These are phyloP conservation scores for Cremastinae sp. DNA, from an alignment of 2,888 invertebrate species.

Conservation along the genomic window DNA sequence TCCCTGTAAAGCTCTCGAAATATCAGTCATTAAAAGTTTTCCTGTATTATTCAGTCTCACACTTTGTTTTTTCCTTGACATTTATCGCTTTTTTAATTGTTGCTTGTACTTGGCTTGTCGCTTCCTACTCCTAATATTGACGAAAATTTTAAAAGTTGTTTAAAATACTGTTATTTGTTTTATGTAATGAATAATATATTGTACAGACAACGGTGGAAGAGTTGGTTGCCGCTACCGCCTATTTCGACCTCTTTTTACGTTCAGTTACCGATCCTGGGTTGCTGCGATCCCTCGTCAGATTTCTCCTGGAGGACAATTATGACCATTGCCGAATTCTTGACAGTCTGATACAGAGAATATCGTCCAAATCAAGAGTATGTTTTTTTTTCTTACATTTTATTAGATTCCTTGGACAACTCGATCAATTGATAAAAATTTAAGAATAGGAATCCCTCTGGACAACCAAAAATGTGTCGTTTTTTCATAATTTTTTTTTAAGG, in stretches of 20 bases:
- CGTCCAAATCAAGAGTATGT: constrained; percentile 87
- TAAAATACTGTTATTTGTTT: not conserved
- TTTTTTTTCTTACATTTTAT: constrained; percentile 32
- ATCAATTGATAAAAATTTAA: not conserved
- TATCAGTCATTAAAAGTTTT: no score
- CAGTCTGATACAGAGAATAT: constrained; percentile 90
- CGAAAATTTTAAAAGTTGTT: not conserved
- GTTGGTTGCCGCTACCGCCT: constrained; percentile 95
- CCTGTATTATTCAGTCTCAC: no score
- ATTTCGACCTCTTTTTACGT: constrained; percentile 94
- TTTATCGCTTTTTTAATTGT: constrained; percentile 42
- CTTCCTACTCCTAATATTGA: constrained; percentile 1
- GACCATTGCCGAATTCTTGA: constrained; percentile 92
- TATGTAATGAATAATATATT: constrained; percentile 72
- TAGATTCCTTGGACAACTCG: not conserved
- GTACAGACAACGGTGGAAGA: constrained; percentile 93
- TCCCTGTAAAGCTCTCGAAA: no score
- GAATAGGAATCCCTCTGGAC: no score
- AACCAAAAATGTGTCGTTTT: no score
- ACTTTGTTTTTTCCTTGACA: constrained; percentile 6
- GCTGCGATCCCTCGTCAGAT: constrained; percentile 90
- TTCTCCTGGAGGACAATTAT: constrained; percentile 91
- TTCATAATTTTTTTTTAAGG: no score
- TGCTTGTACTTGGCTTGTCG: constrained; percentile 38
- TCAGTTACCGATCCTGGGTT: constrained; percentile 93